Evolutionary conservation across 2,888 invertebrate genomes (phyloP).

Genomic region (Leptura quadrifasciata): DNA sequence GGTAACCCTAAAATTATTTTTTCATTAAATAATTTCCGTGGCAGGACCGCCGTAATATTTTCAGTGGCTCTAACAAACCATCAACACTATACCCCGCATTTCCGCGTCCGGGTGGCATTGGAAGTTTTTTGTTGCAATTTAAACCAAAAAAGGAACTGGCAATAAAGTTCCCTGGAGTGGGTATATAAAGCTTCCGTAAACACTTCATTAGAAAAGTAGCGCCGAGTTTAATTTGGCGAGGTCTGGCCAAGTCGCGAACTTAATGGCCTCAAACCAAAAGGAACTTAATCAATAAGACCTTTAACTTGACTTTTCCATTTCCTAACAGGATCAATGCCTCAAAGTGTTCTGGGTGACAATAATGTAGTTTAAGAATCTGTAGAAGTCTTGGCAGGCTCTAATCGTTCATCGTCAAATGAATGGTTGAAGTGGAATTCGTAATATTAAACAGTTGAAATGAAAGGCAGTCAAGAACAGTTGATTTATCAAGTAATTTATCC

Average conservation of each 20-base stretch:
- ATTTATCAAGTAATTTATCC: slow-evolving; percentile 6
- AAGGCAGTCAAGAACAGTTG: not conserved
- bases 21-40: not conserved
- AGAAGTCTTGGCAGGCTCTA: slow-evolving; percentile 12
- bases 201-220: slow-evolving; percentile 67
- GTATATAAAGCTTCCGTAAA: slow-evolving; percentile 55
- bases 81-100: not conserved
- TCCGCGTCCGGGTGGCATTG: not conserved
- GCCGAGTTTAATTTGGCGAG: slow-evolving; percentile 67
- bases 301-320: slow-evolving; percentile 67
- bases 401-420: slow-evolving; percentile 21
- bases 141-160: slow-evolving; percentile 46
- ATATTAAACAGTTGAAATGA: not conserved
- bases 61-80: too few relatives aligned
- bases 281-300: slow-evolving; percentile 71
- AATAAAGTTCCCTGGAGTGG: slow-evolving; percentile 35
- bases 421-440: slow-evolving; percentile 6
- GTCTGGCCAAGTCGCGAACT: slow-evolving; percentile 65
- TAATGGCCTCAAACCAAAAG: slow-evolving; percentile 67
- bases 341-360: slow-evolving; percentile 57
- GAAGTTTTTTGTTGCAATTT: slow-evolving; percentile 26
- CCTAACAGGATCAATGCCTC: slow-evolving; percentile 59
- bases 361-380: slow-evolving; percentile 44
- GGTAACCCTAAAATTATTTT: too few relatives aligned
- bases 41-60: too few relatives aligned